Evolutionary conservation across 2,888 invertebrate genomes (phyloP).

Genomic region (Tridacna crocea): DNA sequence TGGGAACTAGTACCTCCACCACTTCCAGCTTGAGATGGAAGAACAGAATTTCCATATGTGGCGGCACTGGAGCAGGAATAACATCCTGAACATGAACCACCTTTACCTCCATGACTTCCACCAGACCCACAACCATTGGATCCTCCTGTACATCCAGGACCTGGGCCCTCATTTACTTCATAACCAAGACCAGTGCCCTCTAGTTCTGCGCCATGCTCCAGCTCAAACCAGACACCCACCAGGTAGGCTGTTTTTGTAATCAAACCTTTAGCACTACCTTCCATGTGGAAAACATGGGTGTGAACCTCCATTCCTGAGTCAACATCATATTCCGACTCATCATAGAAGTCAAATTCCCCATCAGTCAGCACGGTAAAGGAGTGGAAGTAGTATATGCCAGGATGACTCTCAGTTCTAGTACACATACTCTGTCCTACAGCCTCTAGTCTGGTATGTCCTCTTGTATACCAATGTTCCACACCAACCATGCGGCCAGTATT

Average conservation of each 20-base stretch:
- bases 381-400: constrained; percentile 60
- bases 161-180: constrained; percentile 55
- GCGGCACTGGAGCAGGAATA: neutral
- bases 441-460: constrained; percentile 56
- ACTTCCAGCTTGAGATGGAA: constrained; percentile 70
- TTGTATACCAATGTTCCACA: constrained; percentile 65
- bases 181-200: constrained; percentile 63
- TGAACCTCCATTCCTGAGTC: constrained; percentile 41
- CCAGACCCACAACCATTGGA: constrained; percentile 60
- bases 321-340: constrained; percentile 47
- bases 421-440: constrained; percentile 63
- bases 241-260: constrained; percentile 50
- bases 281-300: constrained; percentile 58
- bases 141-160: constrained; percentile 50
- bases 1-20: constrained; percentile 69
- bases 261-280: constrained; percentile 53
- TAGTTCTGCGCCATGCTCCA: constrained; percentile 64
- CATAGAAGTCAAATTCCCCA: constrained; percentile 53
- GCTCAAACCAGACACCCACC: constrained; percentile 54
- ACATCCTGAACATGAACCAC: constrained; percentile 56
- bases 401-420: constrained; percentile 22
- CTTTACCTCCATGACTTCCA: constrained; percentile 71
- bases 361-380: constrained; percentile 62
- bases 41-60: constrained; percentile 21
- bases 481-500: constrained; percentile 64